Percentiles rank a stretch among this genome's conserved stretches.
Conservation (phyloP, 2,113 vertebrate species). For the Pithys albifrons region DNA sequence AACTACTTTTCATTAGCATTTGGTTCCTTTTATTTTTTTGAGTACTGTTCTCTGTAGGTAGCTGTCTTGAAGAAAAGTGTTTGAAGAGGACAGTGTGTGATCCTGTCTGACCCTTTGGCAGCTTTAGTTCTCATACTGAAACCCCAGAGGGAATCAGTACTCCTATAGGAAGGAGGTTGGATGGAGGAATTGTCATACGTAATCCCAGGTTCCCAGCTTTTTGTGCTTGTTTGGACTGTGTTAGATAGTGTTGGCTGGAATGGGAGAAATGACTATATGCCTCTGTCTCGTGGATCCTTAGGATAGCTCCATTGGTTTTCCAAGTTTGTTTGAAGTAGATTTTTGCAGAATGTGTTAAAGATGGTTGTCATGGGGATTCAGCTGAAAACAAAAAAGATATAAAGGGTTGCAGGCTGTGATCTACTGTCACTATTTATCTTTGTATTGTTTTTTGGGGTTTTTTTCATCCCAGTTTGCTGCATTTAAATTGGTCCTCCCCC, state of each 20-base stretch:
- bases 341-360: neutral
- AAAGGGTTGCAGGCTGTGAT: slow-evolving; percentile 24
- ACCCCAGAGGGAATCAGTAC: neutral
- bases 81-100: neutral
- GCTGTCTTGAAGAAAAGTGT: neutral
- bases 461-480: neutral
- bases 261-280: neutral
- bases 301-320: neutral
- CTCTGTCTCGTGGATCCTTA: neutral
- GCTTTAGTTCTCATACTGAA: neutral
- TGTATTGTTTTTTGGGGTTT: neutral
- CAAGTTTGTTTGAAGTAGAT: neutral
- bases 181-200: rapidly evolving
- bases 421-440: slow-evolving; percentile 33
- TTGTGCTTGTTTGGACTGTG: rapidly evolving
- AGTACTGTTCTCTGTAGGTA: neutral
- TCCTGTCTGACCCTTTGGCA: neutral
- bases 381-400: slow-evolving; percentile 23
- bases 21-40: neutral
- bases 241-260: neutral
- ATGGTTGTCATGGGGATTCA: slow-evolving; percentile 52
- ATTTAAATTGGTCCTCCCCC: slow-evolving; percentile 1
- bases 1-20: rapidly evolving
- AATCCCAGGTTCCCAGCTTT: neutral
- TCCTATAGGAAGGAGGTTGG: neutral